Conservation (phyloP, 2,797 vertebrate genomes). For the Oreochromis grahami region DNA sequence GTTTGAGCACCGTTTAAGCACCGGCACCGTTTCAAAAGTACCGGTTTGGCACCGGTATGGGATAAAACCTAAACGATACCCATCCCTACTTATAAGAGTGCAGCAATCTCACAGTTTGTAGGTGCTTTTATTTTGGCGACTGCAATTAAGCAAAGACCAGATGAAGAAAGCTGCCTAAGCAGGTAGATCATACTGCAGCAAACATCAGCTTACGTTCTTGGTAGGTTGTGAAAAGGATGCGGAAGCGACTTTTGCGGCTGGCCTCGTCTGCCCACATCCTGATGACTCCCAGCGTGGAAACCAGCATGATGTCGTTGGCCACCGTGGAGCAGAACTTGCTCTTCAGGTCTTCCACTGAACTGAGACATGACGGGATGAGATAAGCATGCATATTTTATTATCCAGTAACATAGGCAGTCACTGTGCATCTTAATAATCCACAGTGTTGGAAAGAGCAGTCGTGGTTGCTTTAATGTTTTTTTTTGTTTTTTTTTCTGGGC, state of each 20-base stretch:
- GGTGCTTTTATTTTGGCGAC: background rate
- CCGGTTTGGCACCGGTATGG: no score
- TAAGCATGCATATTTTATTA: background rate
- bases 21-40: no score
- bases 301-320: slow-evolving; percentile 96
- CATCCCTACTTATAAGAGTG: background rate
- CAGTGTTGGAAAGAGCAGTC: background rate
- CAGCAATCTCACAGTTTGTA: background rate
- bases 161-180: background rate
- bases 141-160: background rate
- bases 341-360: slow-evolving; percentile 94
- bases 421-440: background rate
- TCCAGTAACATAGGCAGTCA: background rate
- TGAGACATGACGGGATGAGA: slow-evolving; percentile 21
- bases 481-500: background rate
- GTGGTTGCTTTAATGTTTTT: background rate
- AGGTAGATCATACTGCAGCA: background rate
- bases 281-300: slow-evolving; percentile 90
- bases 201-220: slow-evolving; percentile 91
- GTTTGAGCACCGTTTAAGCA: no score
- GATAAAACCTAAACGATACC: no score
- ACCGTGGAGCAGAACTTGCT: slow-evolving; percentile 98
- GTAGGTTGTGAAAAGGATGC: slow-evolving; percentile 98
- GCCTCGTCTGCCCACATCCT: slow-evolving; percentile 98
- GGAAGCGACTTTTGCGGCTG: slow-evolving; percentile 91